Conservation (phyloP, 2,113 vertebrate species). For the Xenus cinereus region DNA sequence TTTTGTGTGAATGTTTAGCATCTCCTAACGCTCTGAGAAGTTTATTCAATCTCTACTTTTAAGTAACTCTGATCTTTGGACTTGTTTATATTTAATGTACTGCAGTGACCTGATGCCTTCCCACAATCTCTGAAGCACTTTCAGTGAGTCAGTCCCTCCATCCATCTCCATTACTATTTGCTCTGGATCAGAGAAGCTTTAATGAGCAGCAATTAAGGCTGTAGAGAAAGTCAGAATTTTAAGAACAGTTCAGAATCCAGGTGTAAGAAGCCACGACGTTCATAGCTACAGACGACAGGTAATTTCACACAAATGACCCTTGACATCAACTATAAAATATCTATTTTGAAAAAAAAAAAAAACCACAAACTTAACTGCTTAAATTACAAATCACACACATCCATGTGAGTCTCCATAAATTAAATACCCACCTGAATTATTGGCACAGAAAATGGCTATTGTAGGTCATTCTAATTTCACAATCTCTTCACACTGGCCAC, state of each 20-base stretch:
- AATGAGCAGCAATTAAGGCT: not conserved
- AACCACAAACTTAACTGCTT: not conserved
- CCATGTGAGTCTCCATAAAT: not conserved
- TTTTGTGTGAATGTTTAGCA: not conserved
- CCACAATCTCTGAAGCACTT: not conserved
- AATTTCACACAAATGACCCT: not conserved
- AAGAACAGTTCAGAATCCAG: not conserved
- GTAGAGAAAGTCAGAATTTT: not conserved
- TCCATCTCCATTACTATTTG: not conserved
- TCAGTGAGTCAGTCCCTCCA: not conserved
- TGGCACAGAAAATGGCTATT: not conserved
- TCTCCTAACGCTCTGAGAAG: not conserved
- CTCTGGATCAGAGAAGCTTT: not conserved
- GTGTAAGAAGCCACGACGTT: not conserved
- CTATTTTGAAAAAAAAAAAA: not conserved
- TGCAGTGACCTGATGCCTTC: not conserved
- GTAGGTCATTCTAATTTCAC: not conserved
- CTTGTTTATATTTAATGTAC: not conserved
- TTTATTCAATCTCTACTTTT: not conserved
- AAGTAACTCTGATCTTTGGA: not conserved
- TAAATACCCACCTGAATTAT: not conserved
- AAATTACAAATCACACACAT: not conserved
- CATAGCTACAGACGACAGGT: accelerated
- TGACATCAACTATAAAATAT: not conserved
- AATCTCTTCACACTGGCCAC: not conserved